phyloP scores from a whole-genome alignment of 2,113 vertebrate species.

The Grallaria varia region DNA sequence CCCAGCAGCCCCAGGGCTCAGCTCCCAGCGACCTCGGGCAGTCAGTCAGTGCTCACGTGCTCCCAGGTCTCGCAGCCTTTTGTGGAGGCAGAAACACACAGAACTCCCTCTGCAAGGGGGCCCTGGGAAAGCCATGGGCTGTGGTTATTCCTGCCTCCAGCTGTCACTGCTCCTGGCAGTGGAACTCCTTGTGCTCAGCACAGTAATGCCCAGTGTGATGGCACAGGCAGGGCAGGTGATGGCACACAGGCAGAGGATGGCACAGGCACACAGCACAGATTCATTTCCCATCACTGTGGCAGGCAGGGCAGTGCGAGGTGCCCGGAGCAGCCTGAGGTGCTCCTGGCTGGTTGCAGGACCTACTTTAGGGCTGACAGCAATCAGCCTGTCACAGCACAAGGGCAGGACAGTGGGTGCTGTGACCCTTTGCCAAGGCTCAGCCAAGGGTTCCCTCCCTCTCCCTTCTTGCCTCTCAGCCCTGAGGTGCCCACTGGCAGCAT shows the following conservation, averaged over 20 bases:
- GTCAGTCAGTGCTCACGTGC: background rate
- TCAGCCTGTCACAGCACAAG: background rate
- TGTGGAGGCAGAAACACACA: background rate
- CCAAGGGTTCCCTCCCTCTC: background rate
- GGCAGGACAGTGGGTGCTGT: accelerated
- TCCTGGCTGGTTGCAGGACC: background rate
- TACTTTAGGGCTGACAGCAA: background rate
- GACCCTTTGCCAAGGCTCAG: background rate
- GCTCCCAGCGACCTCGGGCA: accelerated
- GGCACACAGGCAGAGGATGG: no score
- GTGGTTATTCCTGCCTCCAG: background rate
- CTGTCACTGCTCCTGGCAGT: background rate
- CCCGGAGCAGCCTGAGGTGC: background rate
- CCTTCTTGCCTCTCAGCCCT: background rate
- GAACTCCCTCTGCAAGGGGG: background rate
- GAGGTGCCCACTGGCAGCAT: background rate
- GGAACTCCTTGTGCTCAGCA: background rate
- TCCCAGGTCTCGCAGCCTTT: background rate
- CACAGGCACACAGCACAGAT: background rate
- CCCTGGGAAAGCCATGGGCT: background rate
- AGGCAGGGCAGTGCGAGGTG: accelerated
- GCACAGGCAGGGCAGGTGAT: background rate
- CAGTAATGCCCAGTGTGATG: background rate
- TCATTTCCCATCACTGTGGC: background rate
- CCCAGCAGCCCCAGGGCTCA: background rate